phyloP scores from a whole-genome alignment of 1,140 invertebrate species.

The Psix sp. region DNA sequence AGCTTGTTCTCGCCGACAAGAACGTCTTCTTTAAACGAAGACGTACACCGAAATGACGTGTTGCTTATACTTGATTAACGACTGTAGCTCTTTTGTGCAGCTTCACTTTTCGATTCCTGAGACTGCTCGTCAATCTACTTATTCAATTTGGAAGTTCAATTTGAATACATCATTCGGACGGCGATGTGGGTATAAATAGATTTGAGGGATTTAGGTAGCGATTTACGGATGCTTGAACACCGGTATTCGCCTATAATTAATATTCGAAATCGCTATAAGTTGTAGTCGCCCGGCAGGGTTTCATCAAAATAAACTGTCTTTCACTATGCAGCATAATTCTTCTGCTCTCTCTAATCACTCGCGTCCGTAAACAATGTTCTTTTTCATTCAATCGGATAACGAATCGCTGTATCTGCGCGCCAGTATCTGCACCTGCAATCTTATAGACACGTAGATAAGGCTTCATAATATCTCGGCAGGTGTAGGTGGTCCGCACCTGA shows the following conservation, averaged over 20 bases:
- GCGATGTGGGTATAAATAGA: slow-evolving; percentile 38
- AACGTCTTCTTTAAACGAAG: slow-evolving; percentile 49
- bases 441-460: slow-evolving; percentile 62
- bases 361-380: slow-evolving; percentile 38
- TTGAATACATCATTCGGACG: slow-evolving; percentile 32
- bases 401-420: slow-evolving; percentile 29
- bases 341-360: slow-evolving; percentile 18
- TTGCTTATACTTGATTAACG: slow-evolving; percentile 56
- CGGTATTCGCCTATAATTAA: slow-evolving; percentile 33
- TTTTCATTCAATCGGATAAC: slow-evolving; percentile 38
- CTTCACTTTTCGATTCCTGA: slow-evolving; percentile 31
- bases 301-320: slow-evolving; percentile 27
- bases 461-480: slow-evolving; percentile 70
- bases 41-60: slow-evolving; percentile 34
- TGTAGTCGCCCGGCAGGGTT: background rate
- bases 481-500: slow-evolving; percentile 73
- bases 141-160: slow-evolving; percentile 45
- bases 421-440: slow-evolving; percentile 68
- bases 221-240: slow-evolving; percentile 6
- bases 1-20: slow-evolving; percentile 36
- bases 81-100: slow-evolving; percentile 35
- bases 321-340: slow-evolving; percentile 21
- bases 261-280: slow-evolving; percentile 31
- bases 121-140: slow-evolving; percentile 39
- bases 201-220: slow-evolving; percentile 26